Evolutionary conservation across 2,797 vertebrate genomes (phyloP).

Genomic region (Propithecus perrieri): DNA sequence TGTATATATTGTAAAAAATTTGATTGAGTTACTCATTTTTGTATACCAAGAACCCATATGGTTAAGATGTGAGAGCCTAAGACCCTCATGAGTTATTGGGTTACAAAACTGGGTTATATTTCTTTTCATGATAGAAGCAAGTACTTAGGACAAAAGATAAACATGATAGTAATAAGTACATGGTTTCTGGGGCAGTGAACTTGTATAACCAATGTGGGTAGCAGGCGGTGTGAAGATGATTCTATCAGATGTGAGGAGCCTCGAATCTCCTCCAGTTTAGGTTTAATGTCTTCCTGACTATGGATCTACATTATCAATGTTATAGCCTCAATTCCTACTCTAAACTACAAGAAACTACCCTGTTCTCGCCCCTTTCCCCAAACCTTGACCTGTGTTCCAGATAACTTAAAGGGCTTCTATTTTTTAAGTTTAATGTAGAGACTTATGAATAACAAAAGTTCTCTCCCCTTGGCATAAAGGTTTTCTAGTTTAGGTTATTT

Average conservation of each 20-base stretch:
- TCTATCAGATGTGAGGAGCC: neutral
- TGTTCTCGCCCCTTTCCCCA: neutral
- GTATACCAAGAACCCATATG: neutral
- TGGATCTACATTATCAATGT: neutral
- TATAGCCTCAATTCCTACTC: neutral
- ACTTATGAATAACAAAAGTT: neutral
- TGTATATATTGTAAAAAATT: neutral
- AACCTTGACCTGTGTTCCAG: neutral
- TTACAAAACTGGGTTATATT: neutral
- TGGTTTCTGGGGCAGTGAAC: neutral
- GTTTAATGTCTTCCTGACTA: neutral
- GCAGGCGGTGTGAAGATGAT: neutral
- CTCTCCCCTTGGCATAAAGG: neutral
- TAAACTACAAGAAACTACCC: neutral
- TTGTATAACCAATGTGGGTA: neutral
- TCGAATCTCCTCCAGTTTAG: neutral
- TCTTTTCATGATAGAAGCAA: neutral
- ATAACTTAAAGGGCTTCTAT: neutral
- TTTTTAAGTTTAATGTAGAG: neutral
- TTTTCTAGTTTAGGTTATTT: constrained; percentile 32
- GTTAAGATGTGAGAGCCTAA: neutral
- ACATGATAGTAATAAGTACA: neutral
- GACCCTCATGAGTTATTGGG: neutral
- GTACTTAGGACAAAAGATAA: neutral
- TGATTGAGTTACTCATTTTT: neutral